A percentile compares a stretch with the other conserved stretches of the same genome.
phyloP scores from a whole-genome alignment of 2,113 vertebrate species.

The Indri indri region DNA sequence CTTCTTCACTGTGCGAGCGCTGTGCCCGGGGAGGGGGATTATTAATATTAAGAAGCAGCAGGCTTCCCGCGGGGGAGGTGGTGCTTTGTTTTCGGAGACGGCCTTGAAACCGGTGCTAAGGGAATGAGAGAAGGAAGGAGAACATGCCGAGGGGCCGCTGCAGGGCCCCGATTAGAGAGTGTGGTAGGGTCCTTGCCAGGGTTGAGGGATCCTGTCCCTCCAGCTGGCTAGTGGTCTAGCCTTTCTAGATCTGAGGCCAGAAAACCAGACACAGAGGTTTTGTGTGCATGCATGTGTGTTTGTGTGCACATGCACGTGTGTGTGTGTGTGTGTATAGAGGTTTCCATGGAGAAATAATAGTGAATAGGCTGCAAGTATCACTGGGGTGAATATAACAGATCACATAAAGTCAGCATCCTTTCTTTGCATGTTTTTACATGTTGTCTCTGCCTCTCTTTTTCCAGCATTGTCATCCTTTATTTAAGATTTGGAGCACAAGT shows the following conservation, averaged over 20 bases:
- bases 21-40: not conserved
- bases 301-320: accelerated
- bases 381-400: accelerated
- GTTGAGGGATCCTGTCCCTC: accelerated
- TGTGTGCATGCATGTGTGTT: not conserved
- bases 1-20: accelerated
- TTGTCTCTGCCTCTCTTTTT: not conserved
- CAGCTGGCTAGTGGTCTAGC: not conserved
- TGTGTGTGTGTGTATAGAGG: accelerated
- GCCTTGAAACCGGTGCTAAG: accelerated
- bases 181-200: accelerated
- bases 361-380: accelerated
- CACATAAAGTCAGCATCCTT: accelerated
- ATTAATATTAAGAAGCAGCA: not conserved
- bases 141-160: accelerated
- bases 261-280: not conserved
- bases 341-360: not conserved
- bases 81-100: accelerated
- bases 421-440: accelerated
- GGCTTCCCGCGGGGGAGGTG: not conserved
- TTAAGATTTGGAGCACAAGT: slow-evolving; percentile 95
- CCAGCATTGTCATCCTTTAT: slow-evolving; percentile 95
- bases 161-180: accelerated
- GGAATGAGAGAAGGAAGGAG: not conserved
- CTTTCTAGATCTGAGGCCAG: not conserved